Evolutionary conservation across 37 sponge, comb jelly and placozoan species (phyloP).

Genomic region (Lycopodina hypogea): DNA sequence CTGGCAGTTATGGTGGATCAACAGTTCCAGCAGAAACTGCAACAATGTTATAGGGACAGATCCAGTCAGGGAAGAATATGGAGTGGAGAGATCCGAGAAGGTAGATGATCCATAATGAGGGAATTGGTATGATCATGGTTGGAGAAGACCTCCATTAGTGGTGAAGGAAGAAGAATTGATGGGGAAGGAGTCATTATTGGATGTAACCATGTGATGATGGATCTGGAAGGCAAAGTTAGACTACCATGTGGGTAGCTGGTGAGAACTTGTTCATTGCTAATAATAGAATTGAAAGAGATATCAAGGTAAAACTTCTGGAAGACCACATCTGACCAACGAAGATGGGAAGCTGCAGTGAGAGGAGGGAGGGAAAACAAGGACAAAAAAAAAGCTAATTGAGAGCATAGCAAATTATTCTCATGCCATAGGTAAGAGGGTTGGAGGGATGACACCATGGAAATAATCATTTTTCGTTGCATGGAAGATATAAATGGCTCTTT

Average conservation of each 20-base stretch:
- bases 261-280: constrained; percentile 12
- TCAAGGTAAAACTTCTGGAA: constrained; percentile 29
- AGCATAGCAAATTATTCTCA: too few species aligned
- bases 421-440: too few species aligned
- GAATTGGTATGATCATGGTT: constrained; percentile 27
- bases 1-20: constrained; percentile 79
- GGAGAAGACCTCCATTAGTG: constrained; percentile 25
- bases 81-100: constrained; percentile 43
- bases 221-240: constrained; percentile 32
- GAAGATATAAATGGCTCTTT: too few species aligned
- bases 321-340: constrained; percentile 3
- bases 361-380: constrained; percentile 1
- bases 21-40: constrained; percentile 95
- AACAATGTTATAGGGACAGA: constrained; percentile 86
- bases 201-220: constrained; percentile 14
- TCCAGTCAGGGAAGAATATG: constrained; percentile 38
- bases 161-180: neutral
- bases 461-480: too few species aligned
- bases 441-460: too few species aligned
- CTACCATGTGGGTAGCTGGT: constrained; percentile 21
- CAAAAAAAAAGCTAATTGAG: neutral
- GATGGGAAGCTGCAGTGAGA: neutral
- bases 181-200: neutral
- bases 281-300: constrained; percentile 7
- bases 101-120: constrained; percentile 15